Conservation (phyloP, 1,140 invertebrate species). For the Sesamia nonagrioides region DNA sequence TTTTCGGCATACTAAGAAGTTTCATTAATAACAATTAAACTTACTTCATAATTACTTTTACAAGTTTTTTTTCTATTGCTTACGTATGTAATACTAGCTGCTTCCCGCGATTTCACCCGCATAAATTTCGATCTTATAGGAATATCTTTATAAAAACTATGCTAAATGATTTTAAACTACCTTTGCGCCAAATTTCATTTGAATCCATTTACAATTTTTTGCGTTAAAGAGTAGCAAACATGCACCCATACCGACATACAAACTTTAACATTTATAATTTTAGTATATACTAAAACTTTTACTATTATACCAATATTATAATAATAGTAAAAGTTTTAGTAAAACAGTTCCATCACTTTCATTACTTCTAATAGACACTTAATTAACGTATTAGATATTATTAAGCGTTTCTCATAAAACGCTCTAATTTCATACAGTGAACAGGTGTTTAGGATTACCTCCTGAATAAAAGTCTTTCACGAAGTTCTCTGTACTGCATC, state of each 20-base stretch:
- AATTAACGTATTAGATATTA: neutral
- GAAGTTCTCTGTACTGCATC: slow-evolving; percentile 27
- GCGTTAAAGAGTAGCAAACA: too few relatives aligned
- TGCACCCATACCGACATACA: too few relatives aligned
- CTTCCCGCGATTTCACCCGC: too few relatives aligned
- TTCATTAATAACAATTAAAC: slow-evolving; percentile 35
- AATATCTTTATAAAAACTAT: too few relatives aligned
- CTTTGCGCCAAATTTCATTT: too few relatives aligned
- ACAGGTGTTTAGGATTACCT: neutral
- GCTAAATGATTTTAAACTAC: too few relatives aligned
- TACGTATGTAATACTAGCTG: slow-evolving; percentile 24
- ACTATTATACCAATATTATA: too few relatives aligned
- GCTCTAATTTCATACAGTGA: neutral
- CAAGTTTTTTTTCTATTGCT: slow-evolving; percentile 25
- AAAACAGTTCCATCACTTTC: slow-evolving; percentile 14
- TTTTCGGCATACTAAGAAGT: neutral
- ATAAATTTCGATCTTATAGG: too few relatives aligned
- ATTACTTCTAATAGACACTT: slow-evolving; percentile 12
- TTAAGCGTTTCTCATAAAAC: neutral
- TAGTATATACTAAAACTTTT: too few relatives aligned
- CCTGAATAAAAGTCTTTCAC: neutral
- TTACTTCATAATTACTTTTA: slow-evolving; percentile 36
- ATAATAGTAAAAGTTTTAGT: slow-evolving; percentile 13
- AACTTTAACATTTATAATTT: too few relatives aligned
- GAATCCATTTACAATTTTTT: too few relatives aligned